Evolutionary conservation across 92 coral and sea anemone species (phyloP).

Genomic region (Palythoa heliodiscus): DNA sequence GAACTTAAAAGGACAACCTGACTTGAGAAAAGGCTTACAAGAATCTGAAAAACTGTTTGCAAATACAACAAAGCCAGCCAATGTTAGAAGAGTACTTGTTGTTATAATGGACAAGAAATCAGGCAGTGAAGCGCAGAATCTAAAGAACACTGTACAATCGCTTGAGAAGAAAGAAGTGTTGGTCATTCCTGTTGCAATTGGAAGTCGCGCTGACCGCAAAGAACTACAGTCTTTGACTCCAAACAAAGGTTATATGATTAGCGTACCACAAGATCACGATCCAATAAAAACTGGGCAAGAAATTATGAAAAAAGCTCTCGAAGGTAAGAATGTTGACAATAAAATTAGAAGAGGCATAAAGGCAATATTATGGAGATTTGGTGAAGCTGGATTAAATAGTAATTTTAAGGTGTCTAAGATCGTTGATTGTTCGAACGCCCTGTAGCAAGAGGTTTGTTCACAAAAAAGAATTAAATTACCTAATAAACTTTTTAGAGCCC

Average conservation of each 20-base stretch:
- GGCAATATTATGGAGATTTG: too few relatives aligned
- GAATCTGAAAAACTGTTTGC: constrained; percentile 56
- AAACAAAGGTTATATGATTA: constrained; percentile 57
- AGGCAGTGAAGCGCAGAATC: constrained; percentile 27
- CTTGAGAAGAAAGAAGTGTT: constrained; percentile 66
- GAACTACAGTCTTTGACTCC: constrained; percentile 61
- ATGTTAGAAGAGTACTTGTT: constrained; percentile 73
- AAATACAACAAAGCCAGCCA: constrained; percentile 55
- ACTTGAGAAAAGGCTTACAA: constrained; percentile 69
- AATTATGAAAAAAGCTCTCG: constrained; percentile 69
- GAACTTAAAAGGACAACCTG: constrained; percentile 49
- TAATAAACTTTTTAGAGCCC: too few relatives aligned
- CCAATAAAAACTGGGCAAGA: constrained; percentile 65
- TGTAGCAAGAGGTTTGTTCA: too few relatives aligned
- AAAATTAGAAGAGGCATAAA: too few relatives aligned
- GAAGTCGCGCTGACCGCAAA: constrained; percentile 51
- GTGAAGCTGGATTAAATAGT: too few relatives aligned
- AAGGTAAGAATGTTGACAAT: constrained; percentile 41
- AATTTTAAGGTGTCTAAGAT: too few relatives aligned
- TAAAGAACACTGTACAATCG: constrained; percentile 51
- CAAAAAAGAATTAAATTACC: too few relatives aligned
- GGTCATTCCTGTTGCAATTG: constrained; percentile 81
- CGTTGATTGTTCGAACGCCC: too few relatives aligned
- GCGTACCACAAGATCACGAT: constrained; percentile 53
- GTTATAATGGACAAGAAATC: constrained; percentile 60